Conservation (phyloP, 2,888 invertebrate genomes). For the Andricus curvator region DNA sequence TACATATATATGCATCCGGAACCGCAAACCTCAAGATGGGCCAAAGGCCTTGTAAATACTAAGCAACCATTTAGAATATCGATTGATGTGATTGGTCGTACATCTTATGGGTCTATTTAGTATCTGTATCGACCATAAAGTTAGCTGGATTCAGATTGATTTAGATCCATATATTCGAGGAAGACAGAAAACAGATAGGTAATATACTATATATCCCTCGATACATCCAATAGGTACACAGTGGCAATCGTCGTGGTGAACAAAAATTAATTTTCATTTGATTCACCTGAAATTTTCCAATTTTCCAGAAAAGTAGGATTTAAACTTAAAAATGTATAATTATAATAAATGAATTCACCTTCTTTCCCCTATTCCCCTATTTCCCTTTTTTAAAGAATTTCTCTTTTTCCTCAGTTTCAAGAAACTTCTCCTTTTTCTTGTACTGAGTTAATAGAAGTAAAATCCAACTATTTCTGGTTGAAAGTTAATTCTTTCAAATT, state of each 20-base stretch:
- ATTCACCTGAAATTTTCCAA: too few relatives aligned
- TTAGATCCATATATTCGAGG: conserved; percentile 20
- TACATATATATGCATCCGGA: background rate
- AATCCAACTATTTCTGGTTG: too few relatives aligned
- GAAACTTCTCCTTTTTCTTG: too few relatives aligned
- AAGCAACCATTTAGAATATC: conserved; percentile 17
- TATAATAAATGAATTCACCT: too few relatives aligned
- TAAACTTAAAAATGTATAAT: too few relatives aligned
- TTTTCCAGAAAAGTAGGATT: too few relatives aligned
- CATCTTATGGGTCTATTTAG: conserved; percentile 11
- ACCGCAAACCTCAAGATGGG: background rate
- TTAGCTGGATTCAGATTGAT: conserved; percentile 19
- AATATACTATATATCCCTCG: background rate
- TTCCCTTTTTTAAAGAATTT: too few relatives aligned
- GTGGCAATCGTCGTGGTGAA: background rate
- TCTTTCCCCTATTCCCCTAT: too few relatives aligned
- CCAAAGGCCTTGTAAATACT: conserved; percentile 18
- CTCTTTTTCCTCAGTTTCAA: too few relatives aligned
- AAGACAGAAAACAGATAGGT: background rate
- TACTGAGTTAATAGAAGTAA: too few relatives aligned
- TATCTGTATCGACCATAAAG: conserved; percentile 13
- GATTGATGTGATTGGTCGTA: conserved; percentile 26
- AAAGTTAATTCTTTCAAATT: too few relatives aligned
- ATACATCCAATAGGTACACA: background rate
- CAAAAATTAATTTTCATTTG: background rate